Base-by-base conservation (phyloP, 2,888 invertebrate genomes). In the Drosophila neotestacea region DNA sequence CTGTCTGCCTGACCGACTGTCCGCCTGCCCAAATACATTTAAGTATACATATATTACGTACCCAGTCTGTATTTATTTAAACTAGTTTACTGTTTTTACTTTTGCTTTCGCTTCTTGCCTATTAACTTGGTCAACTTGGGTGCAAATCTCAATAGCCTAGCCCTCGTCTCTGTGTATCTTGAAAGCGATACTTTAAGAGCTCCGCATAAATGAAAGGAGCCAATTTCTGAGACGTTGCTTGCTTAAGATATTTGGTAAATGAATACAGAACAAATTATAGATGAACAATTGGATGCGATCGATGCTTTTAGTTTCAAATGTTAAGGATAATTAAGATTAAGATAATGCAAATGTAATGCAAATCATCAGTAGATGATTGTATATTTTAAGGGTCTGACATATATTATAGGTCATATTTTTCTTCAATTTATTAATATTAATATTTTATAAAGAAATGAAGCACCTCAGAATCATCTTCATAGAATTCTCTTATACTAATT, bases 121-220 rank as follows among this genome's bases (percentile, higher is more conserved):
- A 77, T 73, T 75, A 62, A 61, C 51, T 74, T 56, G 67, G 70
- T 59, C 70, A 77, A 62, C 38, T 54, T 41, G 56, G 46, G 30
- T 44, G 42, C 7, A 5, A 30, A 22, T 22, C 22, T 22, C 22
- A 22, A 22, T 22, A 22, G 5, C 42, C 41, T 41, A 9, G 1
- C 9, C 41, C 41, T 1, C 4, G 22, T 16, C 16, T 16, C 41
- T 5, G 4, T 47, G 10, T 5, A 38, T 30, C 27, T 30, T 6
- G 22, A 52, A 39, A 42, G 34, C 9, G 42, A 54, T 69, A 44
- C 69, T 48, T 67, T 59, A 58, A 41, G 46, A 39, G 42, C 39
- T 30, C 16, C 30, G 28, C 16, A 34, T 11, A n/a, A n/a, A 1
- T 9, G 5, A 55, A 42, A 42, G 16, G 41, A 1, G 1, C 6